These are phyloP conservation scores for Andrena minutula DNA, from an alignment of 2,888 invertebrate species.

Conservation along the genomic window DNA sequence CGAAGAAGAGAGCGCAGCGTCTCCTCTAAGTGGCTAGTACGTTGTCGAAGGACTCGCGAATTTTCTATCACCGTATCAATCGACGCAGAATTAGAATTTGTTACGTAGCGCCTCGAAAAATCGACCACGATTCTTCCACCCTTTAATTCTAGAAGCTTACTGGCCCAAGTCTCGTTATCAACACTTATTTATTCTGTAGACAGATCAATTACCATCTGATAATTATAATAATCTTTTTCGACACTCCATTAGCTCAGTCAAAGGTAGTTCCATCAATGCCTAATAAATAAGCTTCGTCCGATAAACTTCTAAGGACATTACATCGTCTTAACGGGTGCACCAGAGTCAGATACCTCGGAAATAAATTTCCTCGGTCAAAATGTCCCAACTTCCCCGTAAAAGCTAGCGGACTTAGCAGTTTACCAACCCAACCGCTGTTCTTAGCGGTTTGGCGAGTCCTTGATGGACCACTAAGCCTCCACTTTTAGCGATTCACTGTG, in stretches of 20 bases:
- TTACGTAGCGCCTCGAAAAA: too few species aligned
- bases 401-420: not conserved
- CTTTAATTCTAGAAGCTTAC: not conserved
- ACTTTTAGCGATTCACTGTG: not conserved
- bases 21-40: slow-evolving; percentile 13
- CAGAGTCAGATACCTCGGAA: not conserved
- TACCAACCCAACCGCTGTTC: not conserved
- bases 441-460: slow-evolving; percentile 18
- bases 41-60: slow-evolving; percentile 12
- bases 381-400: not conserved
- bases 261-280: too few species aligned
- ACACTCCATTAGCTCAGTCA: too few species aligned
- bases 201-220: too few species aligned
- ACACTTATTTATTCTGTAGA: too few species aligned
- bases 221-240: too few species aligned
- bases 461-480: not conserved
- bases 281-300: too few species aligned
- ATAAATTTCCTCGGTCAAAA: slow-evolving; percentile 1
- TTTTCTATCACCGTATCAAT: slow-evolving; percentile 17
- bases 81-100: not conserved
- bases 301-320: too few species aligned
- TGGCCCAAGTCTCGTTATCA: too few species aligned
- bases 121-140: too few species aligned
- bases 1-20: slow-evolving; percentile 22
- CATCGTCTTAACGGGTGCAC: too few species aligned